Conservation (phyloP, 2,888 invertebrate genomes). For the Ochropacha duplaris region DNA sequence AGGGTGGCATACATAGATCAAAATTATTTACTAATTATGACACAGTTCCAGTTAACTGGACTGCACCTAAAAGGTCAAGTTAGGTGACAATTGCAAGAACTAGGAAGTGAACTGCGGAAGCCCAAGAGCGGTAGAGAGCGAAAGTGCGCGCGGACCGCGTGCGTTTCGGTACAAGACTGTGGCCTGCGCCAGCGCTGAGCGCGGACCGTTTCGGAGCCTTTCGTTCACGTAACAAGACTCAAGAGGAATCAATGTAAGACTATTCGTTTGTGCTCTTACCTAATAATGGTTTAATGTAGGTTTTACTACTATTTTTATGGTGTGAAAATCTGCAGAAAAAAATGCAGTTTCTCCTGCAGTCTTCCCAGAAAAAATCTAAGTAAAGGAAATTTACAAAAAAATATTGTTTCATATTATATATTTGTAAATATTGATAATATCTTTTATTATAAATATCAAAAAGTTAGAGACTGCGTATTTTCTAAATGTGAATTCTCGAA, state of each 20-base stretch:
- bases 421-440: no score
- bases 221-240: slow-evolving; percentile 66
- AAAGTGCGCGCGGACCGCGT: slow-evolving; percentile 70
- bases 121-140: slow-evolving; percentile 66
- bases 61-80: slow-evolving; percentile 8
- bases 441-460: no score
- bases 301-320: neutral
- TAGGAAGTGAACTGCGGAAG: slow-evolving; percentile 31
- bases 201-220: slow-evolving; percentile 32
- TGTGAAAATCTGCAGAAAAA: neutral
- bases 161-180: slow-evolving; percentile 70
- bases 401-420: no score
- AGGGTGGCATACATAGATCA: neutral
- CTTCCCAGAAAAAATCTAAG: neutral
- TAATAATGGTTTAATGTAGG: neutral
- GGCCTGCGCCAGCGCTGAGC: slow-evolving; percentile 29
- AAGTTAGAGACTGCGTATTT: no score
- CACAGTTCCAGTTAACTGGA: neutral
- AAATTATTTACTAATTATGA: neutral
- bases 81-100: slow-evolving; percentile 13
- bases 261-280: slow-evolving; percentile 29
- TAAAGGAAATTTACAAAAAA: no score
- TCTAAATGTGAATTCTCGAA: no score
- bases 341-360: no score
- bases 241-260: slow-evolving; percentile 18